Conservation (phyloP, 2,797 vertebrate species). For the Neoniphon sammara region DNA sequence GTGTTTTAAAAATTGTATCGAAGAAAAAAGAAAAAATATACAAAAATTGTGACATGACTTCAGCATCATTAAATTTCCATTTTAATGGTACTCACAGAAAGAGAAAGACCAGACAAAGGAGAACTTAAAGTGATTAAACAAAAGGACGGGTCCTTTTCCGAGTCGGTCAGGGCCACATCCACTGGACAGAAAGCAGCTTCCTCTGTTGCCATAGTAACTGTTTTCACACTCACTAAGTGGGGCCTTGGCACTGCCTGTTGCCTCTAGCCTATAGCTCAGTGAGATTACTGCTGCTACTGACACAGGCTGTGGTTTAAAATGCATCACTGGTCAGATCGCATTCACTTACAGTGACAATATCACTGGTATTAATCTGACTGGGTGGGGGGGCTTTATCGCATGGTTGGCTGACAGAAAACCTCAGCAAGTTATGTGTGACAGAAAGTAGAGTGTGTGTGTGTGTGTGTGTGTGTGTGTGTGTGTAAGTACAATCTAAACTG, state of each 20-base stretch:
- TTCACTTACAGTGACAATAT: conserved; percentile 35
- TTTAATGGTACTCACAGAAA: neutral
- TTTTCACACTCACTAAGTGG: neutral
- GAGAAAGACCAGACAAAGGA: neutral
- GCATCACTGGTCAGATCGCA: conserved; percentile 17
- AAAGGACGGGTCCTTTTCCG: neutral
- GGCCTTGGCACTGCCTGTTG: conserved; percentile 19
- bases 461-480: conserved; percentile 27
- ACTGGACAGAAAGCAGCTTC: conserved; percentile 36
- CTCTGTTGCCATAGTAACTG: conserved; percentile 57
- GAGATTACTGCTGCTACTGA: neutral
- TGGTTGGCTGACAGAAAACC: neutral
- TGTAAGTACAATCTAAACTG: neutral
- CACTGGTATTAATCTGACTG: neutral
- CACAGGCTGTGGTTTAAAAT: conserved; percentile 20
- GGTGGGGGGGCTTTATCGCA: conserved; percentile 1
- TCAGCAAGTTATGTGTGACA: neutral
- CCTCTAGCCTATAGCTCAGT: conserved; percentile 7
- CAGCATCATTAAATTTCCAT: neutral
- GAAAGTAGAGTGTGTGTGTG: conserved; percentile 10
- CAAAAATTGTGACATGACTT: too few species aligned
- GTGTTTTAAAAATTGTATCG: neutral
- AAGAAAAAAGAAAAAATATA: neutral
- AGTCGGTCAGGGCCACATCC: neutral
- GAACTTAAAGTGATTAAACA: neutral